Percentiles rank a stretch among this genome's conserved stretches.
These are phyloP conservation scores for Budorcas taxicolor DNA, from an alignment of 2,113 vertebrate genomes.

Conservation along the genomic window DNA sequence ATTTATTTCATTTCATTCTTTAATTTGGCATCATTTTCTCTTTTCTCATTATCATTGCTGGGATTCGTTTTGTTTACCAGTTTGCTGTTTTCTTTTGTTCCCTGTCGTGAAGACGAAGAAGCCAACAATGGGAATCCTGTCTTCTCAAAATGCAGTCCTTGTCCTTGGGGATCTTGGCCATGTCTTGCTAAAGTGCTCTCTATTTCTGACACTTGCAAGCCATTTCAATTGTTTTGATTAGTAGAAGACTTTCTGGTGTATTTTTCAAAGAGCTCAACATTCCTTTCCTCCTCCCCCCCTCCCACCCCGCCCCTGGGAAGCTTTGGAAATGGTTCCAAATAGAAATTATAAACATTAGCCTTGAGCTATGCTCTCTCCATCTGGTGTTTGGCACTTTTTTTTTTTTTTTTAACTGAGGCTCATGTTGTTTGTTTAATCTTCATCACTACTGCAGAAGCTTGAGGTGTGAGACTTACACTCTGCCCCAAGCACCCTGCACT, in stretches of 20 bases:
- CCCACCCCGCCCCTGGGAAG: background rate
- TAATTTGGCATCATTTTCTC: constrained; percentile 57
- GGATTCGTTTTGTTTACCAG: constrained; percentile 59
- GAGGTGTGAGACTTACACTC: background rate
- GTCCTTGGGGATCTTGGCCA: constrained; percentile 29
- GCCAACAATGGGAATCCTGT: constrained; percentile 29
- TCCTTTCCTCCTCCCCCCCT: background rate
- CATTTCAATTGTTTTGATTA: constrained; percentile 31
- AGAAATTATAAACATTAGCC: constrained; percentile 67
- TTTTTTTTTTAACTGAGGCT: constrained; percentile 51
- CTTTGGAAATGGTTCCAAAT: constrained; percentile 58
- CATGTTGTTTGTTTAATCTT: constrained; percentile 29
- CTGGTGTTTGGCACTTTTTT: constrained; percentile 40
- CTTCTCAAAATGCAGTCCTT: constrained; percentile 51
- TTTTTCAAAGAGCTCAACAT: constrained; percentile 32
- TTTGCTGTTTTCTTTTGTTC: constrained; percentile 59
- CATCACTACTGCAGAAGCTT: background rate
- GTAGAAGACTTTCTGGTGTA: constrained; percentile 28
- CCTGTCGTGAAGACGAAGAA: constrained; percentile 11
- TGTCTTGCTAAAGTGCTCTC: background rate
- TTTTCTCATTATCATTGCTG: constrained; percentile 41
- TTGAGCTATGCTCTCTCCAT: constrained; percentile 49
- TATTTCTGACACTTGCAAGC: constrained; percentile 45
- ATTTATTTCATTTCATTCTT: constrained; percentile 57
- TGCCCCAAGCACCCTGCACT: constrained; percentile 6